Evolutionary conservation across 2,797 vertebrate species (phyloP).

Genomic region (Prunella strophiata): DNA sequence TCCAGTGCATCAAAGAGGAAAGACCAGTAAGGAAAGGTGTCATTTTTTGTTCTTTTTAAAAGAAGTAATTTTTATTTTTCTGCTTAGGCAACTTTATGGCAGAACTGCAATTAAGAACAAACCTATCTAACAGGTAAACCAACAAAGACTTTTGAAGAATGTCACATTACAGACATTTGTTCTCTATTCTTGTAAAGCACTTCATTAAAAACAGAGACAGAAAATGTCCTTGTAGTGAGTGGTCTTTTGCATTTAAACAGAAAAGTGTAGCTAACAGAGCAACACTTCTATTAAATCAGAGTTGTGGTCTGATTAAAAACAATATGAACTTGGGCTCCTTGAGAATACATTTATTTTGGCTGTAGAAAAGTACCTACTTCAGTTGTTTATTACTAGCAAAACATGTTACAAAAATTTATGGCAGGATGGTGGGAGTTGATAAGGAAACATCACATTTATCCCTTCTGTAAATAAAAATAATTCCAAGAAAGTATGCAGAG

Average conservation of each 20-base stretch:
- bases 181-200: constrained; percentile 37
- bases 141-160: constrained; percentile 23
- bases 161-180: constrained; percentile 2
- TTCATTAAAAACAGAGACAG: background rate
- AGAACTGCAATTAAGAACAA: background rate
- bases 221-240: background rate
- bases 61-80: background rate
- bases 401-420: background rate
- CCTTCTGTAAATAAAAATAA: background rate
- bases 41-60: accelerated
- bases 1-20: background rate
- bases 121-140: background rate
- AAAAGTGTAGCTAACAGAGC: background rate
- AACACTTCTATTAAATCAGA: background rate
- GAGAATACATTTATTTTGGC: background rate
- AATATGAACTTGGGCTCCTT: background rate
- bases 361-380: background rate
- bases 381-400: background rate
- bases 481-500: background rate
- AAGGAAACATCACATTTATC: background rate
- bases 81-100: background rate
- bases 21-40: background rate
- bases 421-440: background rate
- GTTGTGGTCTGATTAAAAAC: background rate
- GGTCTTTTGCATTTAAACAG: background rate